Evolutionary conservation across 2,888 invertebrate species (phyloP).

Genomic region (Temnothorax unifasciatus): DNA sequence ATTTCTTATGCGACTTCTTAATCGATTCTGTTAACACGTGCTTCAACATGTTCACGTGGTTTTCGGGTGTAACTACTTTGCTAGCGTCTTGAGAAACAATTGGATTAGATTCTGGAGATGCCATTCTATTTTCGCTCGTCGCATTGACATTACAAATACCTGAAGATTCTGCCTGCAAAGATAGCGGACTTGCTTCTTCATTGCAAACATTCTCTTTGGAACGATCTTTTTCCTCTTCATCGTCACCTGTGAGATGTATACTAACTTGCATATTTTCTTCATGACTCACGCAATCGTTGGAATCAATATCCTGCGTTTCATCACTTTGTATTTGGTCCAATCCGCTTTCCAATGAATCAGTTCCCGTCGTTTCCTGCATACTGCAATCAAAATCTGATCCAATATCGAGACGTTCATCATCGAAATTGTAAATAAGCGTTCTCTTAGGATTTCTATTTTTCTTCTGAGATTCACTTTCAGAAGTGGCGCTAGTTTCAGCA

Average conservation of each 20-base stretch:
- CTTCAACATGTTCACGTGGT: conserved; percentile 76
- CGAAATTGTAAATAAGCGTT: conserved; percentile 63
- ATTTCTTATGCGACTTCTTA: conserved; percentile 82
- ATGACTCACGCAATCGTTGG: neutral
- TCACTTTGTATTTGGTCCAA: neutral
- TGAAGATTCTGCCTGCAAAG: neutral
- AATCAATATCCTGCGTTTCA: conserved; percentile 11
- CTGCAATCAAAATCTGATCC: conserved; percentile 71
- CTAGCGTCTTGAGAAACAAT: conserved; percentile 11
- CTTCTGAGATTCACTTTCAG: conserved; percentile 65
- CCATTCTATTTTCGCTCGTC: conserved; percentile 9
- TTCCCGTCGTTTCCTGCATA: conserved; percentile 5
- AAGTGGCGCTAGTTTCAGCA: neutral
- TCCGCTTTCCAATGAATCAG: neutral
- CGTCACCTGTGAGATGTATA: neutral
- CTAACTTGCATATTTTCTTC: neutral
- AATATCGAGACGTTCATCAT: conserved; percentile 75
- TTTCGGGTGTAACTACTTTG: conserved; percentile 78
- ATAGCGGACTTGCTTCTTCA: neutral
- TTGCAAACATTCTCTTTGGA: neutral
- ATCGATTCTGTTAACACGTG: conserved; percentile 79
- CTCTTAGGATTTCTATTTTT: conserved; percentile 71
- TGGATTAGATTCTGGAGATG: conserved; percentile 55
- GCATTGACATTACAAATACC: neutral
- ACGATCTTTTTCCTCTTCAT: neutral